phyloP scores from a whole-genome alignment of 2,113 vertebrate genomes.

The Silurus glanis region DNA sequence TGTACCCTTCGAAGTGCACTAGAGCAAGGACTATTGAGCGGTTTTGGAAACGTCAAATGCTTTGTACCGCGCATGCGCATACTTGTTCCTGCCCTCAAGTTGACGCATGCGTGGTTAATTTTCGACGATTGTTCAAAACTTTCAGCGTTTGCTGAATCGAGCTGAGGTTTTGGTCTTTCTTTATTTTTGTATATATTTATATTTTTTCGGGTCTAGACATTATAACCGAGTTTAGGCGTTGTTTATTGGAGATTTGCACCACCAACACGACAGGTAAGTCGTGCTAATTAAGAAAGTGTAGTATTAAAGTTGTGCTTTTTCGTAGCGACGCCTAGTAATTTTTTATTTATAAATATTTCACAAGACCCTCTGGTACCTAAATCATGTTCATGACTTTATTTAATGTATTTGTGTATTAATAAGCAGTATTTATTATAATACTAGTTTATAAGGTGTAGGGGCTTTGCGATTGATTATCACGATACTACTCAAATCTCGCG shows the following conservation, averaged over 20 bases:
- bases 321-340: not conserved
- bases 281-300: not conserved
- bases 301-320: not conserved
- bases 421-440: too few relatives aligned
- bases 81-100: not conserved
- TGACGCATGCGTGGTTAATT: conserved; percentile 8
- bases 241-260: not conserved
- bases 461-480: too few relatives aligned
- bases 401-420: too few relatives aligned
- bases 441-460: too few relatives aligned
- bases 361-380: too few relatives aligned
- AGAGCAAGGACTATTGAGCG: not conserved
- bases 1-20: not conserved
- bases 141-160: not conserved
- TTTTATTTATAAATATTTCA: too few relatives aligned
- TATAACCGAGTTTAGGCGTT: not conserved
- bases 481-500: too few relatives aligned
- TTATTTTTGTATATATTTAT: not conserved
- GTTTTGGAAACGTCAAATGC: not conserved
- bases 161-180: not conserved
- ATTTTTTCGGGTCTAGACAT: not conserved
- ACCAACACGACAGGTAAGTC: conserved; percentile 1
- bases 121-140: not conserved
- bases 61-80: not conserved
- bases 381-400: too few relatives aligned